A percentile compares a stretch with the other conserved stretches of the same genome.
phyloP scores from a whole-genome alignment of 1,140 invertebrate species.

The Oncopodura yosiiana region DNA sequence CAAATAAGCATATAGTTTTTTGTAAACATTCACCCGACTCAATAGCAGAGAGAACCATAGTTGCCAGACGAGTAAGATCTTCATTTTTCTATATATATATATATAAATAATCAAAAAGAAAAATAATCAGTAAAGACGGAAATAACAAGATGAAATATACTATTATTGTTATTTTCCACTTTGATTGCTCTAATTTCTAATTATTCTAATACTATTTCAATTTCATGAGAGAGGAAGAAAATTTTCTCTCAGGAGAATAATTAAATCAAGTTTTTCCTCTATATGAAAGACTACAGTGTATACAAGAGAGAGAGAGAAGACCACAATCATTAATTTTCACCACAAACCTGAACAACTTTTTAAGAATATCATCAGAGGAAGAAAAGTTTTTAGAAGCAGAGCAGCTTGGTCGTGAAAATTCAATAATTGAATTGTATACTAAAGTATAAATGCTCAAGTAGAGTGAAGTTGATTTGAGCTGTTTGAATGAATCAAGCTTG shows the following conservation, averaged over 20 bases:
- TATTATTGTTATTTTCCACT: no score
- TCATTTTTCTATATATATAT: conserved; percentile 20
- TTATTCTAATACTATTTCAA: background rate
- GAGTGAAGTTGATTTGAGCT: no score
- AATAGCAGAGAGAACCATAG: conserved; percentile 28
- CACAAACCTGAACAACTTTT: background rate
- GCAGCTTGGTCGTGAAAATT: no score
- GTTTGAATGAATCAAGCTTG: no score
- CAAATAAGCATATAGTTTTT: conserved; percentile 26
- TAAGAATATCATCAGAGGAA: no score
- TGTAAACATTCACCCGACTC: conserved; percentile 33
- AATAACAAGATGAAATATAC: no score
- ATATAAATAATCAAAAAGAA: conserved; percentile 11
- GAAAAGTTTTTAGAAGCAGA: no score
- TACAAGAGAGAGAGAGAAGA: background rate
- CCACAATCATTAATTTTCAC: background rate
- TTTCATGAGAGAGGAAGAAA: background rate
- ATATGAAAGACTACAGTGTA: no score
- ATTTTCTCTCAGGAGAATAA: background rate
- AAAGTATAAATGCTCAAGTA: no score
- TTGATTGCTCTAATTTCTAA: no score
- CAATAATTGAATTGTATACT: no score
- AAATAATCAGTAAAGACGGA: background rate
- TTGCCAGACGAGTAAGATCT: conserved; percentile 24
- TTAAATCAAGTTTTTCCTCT: conserved; percentile 4